These are phyloP conservation scores for Chrysaora quinquecirrha DNA, from an alignment of 30 jellyfish, hydroid and myxozoan species.

Conservation along the genomic window DNA sequence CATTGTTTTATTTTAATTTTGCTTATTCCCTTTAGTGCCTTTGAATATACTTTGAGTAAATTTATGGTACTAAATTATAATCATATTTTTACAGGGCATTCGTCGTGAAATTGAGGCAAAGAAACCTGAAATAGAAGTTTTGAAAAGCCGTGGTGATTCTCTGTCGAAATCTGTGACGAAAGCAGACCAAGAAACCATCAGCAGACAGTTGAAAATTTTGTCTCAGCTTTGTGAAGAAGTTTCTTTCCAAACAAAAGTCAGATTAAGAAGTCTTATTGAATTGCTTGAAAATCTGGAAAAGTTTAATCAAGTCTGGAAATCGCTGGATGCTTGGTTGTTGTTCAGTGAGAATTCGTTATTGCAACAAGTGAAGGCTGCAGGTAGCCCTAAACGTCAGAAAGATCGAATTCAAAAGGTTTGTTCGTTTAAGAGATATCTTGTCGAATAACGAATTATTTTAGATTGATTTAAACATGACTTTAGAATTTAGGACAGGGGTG, in stretches of 20 bases:
- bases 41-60: too few relatives aligned
- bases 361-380: constrained; percentile 31
- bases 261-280: constrained; percentile 52
- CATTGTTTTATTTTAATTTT: too few relatives aligned
- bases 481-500: too few relatives aligned
- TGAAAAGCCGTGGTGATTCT: constrained; percentile 49
- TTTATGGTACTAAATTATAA: too few relatives aligned
- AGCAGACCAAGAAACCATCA: constrained; percentile 41
- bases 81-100: constrained; percentile 42
- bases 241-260: constrained; percentile 28
- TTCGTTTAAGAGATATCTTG: not conserved
- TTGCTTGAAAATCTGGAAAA: constrained; percentile 65
- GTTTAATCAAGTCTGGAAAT: constrained; percentile 59
- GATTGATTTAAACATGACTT: too few relatives aligned
- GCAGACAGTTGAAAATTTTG: constrained; percentile 53
- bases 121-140: constrained; percentile 53
- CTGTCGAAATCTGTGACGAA: constrained; percentile 36
- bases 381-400: constrained; percentile 56
- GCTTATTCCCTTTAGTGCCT: too few relatives aligned
- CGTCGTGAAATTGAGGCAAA: constrained; percentile 53
- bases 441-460: too few relatives aligned
- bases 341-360: constrained; percentile 35
- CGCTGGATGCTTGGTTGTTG: constrained; percentile 54
- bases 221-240: constrained; percentile 77
- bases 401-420: constrained; percentile 49